Base-by-base conservation (phyloP, 2,888 invertebrate species). In the Furcula furcula region DNA sequence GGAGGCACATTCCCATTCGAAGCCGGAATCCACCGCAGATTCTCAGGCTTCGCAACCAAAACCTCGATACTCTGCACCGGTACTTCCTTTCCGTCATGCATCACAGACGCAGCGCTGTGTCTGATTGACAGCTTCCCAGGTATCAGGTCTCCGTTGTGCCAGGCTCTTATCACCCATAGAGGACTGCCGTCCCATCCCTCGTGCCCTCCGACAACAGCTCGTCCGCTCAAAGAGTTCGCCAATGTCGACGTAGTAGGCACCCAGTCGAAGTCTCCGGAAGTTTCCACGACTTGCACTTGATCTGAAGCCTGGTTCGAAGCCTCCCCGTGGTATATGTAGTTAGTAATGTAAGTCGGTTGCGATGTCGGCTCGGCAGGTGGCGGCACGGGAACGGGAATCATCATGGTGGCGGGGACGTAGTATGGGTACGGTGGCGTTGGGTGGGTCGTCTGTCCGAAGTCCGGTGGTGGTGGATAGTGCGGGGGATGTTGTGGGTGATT, bases 151-250 rank as follows among this genome's bases (percentile, higher is more conserved):
- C 86, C 87, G n/a, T 72, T 71, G 23, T 88, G 79, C 82, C 81
- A 83, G 0, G 81, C 71, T 11, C 89, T 60, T 34, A 89, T 89
- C 7, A 90, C 81, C 85, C 89, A 89, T 0, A 89, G 46, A 0
- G 86, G 86, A 37, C 83, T 87, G 1, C 88, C 84, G 26, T 90
- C 88, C 85, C 88, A 87, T 0, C 86, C 88, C 51, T 89, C 89
- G 18, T 87, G 81, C 0, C 89, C 89, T 0, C 86, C 89, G 0
- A 83, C 65, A 0, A 89, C 85, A 0, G 88, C 89, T 50, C 78
- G 67, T 0, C 85, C 86, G 0, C 73, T 64, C 7, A 89, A 42
- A 7, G 66, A 58, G 1, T 56, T 63, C 0, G 87, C 87, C 14
- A 75, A 74, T 0, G 74, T 74, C 0, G 85, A 64, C 0, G 85